Percentiles rank a stretch among this genome's conserved stretches.
Evolutionary conservation across 2,113 vertebrate species (phyloP).

Genomic region (Mormyrus iriodes): DNA sequence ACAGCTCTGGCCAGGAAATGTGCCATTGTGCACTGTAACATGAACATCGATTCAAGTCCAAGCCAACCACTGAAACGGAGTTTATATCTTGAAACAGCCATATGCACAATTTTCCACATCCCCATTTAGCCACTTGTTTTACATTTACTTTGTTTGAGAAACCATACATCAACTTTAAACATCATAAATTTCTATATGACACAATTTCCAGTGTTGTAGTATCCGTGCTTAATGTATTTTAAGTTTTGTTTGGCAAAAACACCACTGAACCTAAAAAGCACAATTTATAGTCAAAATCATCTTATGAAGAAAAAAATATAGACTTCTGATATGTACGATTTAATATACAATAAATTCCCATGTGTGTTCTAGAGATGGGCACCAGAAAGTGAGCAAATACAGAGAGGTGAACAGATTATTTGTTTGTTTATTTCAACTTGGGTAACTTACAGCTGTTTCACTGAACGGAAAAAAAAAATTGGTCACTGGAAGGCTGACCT

Average conservation of each 20-base stretch:
- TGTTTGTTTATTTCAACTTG: constrained; percentile 49
- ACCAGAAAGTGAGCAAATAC: neutral
- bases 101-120: neutral
- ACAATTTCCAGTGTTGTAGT: neutral
- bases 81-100: neutral
- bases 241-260: neutral
- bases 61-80: neutral
- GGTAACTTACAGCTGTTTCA: constrained; percentile 52
- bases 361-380: neutral
- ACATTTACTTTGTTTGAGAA: neutral
- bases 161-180: neutral
- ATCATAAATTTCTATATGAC: neutral
- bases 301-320: no score
- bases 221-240: neutral
- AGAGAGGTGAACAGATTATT: constrained; percentile 26
- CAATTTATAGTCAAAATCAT: neutral
- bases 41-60: neutral
- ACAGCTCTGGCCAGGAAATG: neutral
- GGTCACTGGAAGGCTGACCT: constrained; percentile 26
- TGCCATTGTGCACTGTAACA: neutral
- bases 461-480: constrained; percentile 29
- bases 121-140: neutral
- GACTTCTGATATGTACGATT: no score
- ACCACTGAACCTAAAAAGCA: neutral
- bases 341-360: neutral